These are phyloP conservation scores for Tolypeutes matacus DNA, from an alignment of 2,797 vertebrate species.

Conservation along the genomic window DNA sequence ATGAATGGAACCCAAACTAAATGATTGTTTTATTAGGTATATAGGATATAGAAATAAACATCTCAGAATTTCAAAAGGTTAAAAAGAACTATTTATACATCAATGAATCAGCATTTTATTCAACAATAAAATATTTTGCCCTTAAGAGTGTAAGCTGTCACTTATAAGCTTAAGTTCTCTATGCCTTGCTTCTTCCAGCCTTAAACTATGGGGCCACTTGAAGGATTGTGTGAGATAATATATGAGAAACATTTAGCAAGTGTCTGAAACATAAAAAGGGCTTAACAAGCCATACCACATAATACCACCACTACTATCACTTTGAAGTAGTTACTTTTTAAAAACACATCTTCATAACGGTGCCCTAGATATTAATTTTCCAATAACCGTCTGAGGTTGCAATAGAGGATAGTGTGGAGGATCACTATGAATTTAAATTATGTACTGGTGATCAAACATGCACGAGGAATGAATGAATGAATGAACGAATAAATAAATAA, in stretches of 20 bases:
- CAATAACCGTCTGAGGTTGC: not conserved
- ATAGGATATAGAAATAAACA: not conserved
- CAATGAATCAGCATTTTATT: not conserved
- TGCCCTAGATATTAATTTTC: not conserved
- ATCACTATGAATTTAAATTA: not conserved
- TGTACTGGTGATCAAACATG: too few relatives aligned
- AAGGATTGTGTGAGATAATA: not conserved
- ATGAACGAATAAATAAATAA: too few relatives aligned
- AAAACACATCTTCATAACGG: not conserved
- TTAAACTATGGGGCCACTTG: not conserved
- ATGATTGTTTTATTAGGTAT: conserved; percentile 36
- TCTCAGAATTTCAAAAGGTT: conserved; percentile 9
- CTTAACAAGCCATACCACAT: not conserved
- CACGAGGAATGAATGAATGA: too few relatives aligned
- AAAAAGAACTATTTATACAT: not conserved
- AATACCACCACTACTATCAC: not conserved
- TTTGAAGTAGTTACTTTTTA: not conserved
- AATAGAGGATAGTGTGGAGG: not conserved
- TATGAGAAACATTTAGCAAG: conserved; percentile 8
- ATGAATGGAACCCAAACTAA: conserved; percentile 52
- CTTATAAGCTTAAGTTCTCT: not conserved
- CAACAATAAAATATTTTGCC: not conserved
- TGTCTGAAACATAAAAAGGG: not conserved
- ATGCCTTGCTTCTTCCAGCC: not conserved
- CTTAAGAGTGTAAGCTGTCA: not conserved